Conservation (phyloP, 2,888 invertebrate genomes). For the Drosophila recens region DNA sequence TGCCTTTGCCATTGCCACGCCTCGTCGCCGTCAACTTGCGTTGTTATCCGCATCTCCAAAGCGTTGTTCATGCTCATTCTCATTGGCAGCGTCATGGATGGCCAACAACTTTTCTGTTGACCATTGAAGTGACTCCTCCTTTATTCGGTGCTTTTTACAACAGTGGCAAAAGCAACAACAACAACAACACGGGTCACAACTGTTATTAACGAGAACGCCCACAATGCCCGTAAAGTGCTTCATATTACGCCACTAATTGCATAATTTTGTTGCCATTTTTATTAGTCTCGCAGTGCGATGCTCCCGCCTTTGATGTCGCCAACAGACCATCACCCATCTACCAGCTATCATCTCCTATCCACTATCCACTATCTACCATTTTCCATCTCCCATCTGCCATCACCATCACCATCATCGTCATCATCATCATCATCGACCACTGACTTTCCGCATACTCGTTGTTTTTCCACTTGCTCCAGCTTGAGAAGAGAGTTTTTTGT, state of each 20-base stretch:
- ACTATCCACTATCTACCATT: constrained; percentile 5
- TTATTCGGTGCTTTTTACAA: constrained; percentile 18
- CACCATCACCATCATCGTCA: constrained; percentile 11
- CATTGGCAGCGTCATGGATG: constrained; percentile 34
- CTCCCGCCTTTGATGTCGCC: constrained; percentile 68
- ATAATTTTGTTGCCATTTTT: constrained; percentile 79
- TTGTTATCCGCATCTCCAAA: constrained; percentile 17
- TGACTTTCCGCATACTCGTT: constrained; percentile 15
- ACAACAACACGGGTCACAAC: constrained; percentile 30
- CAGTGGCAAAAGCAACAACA: too few species aligned
- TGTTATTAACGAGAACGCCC: constrained; percentile 75
- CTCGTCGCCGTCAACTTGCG: constrained; percentile 30
- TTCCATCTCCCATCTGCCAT: constrained; percentile 4
- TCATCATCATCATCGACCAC: constrained; percentile 31
- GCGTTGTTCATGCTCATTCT: constrained; percentile 11
- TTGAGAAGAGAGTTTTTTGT: constrained; percentile 21
- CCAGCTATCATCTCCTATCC: constrained; percentile 12
- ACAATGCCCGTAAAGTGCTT: constrained; percentile 79
- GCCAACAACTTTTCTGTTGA: constrained; percentile 39
- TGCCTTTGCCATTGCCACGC: constrained; percentile 25
- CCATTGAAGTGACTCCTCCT: constrained; percentile 37
- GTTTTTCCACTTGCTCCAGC: neutral
- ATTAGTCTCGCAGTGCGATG: constrained; percentile 62
- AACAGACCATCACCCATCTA: constrained; percentile 30
- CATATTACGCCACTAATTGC: constrained; percentile 80